phyloP scores from a whole-genome alignment of 2,113 vertebrate genomes.

The Bostrychus sinensis region DNA sequence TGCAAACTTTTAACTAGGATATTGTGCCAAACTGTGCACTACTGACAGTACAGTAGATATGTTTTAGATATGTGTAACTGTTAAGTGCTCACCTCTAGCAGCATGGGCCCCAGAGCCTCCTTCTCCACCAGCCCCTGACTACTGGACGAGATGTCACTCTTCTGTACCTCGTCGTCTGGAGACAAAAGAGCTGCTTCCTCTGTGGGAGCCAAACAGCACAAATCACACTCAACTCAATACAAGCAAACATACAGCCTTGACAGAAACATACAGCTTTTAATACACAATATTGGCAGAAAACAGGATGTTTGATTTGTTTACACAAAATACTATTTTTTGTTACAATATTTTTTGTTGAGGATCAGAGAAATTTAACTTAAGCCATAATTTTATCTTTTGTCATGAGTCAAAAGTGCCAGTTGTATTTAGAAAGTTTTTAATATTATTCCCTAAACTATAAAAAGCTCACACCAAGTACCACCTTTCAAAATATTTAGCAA shows the following conservation, averaged over 20 bases:
- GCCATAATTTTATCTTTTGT: too few relatives aligned
- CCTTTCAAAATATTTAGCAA: too few relatives aligned
- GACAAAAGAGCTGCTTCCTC: slow-evolving; percentile 83
- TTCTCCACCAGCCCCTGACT: slow-evolving; percentile 94
- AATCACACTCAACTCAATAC: background rate
- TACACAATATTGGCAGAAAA: too few relatives aligned
- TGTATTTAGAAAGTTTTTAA: too few relatives aligned
- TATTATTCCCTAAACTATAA: too few relatives aligned
- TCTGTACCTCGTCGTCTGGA: slow-evolving; percentile 91
- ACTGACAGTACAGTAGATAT: background rate
- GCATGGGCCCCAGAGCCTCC: slow-evolving; percentile 83
- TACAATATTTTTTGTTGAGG: too few relatives aligned
- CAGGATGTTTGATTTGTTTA: background rate
- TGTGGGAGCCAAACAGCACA: slow-evolving; percentile 41
- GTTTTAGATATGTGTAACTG: background rate
- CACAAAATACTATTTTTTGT: background rate
- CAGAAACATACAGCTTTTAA: background rate
- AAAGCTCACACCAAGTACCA: too few relatives aligned
- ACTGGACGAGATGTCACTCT: slow-evolving; percentile 94
- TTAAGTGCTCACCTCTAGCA: slow-evolving; percentile 64
- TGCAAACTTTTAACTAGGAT: too few relatives aligned
- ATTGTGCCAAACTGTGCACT: too few relatives aligned
- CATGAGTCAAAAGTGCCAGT: too few relatives aligned
- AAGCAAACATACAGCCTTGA: background rate
- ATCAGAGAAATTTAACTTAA: too few relatives aligned